Percentiles rank a stretch among this genome's conserved stretches.
phyloP scores from a whole-genome alignment of 2,113 vertebrate species.

The Athene noctua region DNA sequence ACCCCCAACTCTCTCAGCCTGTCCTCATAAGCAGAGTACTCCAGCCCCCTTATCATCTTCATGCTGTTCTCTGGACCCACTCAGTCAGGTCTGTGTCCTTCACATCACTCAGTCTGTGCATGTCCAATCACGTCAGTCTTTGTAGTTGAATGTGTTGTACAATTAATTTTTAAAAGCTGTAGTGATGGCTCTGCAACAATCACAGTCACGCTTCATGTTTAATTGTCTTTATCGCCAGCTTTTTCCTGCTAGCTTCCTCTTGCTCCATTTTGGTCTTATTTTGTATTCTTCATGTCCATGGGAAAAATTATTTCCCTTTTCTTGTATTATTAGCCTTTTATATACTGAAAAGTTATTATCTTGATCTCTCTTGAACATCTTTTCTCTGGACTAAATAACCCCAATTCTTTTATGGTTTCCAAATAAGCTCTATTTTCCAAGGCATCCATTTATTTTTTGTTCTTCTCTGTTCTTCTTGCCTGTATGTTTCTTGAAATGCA shows the following conservation, averaged over 20 bases:
- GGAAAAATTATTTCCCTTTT: not conserved
- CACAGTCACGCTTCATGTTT: not conserved
- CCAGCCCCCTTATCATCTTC: too few relatives aligned
- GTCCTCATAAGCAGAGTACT: too few relatives aligned
- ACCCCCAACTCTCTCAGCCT: too few relatives aligned
- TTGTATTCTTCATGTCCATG: not conserved
- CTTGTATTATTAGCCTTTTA: not conserved
- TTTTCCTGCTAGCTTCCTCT: not conserved
- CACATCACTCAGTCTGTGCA: too few relatives aligned
- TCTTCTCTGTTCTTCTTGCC: not conserved
- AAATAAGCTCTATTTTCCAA: slow-evolving; percentile 8
- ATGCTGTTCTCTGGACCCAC: too few relatives aligned
- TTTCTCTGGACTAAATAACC: slow-evolving; percentile 1
- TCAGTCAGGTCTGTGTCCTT: too few relatives aligned
- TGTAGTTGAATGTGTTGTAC: not conserved
- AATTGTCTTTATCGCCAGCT: not conserved
- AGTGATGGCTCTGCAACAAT: not conserved
- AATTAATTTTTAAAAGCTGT: not conserved
- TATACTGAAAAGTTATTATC: not conserved
- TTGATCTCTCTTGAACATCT: not conserved
- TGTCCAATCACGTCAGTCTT: not conserved
- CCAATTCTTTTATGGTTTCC: not conserved
- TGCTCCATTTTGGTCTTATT: not conserved
- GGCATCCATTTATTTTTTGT: not conserved
- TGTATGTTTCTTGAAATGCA: not conserved